Evolutionary conservation across 2,797 vertebrate genomes (phyloP).

Genomic region (Xenentodon cancila): DNA sequence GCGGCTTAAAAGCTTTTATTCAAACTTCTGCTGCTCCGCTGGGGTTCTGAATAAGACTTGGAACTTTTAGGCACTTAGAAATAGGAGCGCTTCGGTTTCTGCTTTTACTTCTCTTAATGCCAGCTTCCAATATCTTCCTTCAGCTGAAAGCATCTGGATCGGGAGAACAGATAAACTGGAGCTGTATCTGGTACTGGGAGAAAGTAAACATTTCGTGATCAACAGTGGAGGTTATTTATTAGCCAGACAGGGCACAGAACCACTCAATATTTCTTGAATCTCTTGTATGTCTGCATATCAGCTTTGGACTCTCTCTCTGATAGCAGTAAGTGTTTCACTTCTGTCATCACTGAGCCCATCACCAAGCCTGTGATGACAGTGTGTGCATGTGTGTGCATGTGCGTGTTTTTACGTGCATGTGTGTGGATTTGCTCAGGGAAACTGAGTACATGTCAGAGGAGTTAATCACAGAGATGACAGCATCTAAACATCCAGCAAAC

Average conservation of each 20-base stretch:
- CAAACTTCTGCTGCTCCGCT: no score
- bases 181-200: constrained; percentile 6
- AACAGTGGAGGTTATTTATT: not conserved
- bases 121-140: constrained; percentile 17
- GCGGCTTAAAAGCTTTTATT: no score
- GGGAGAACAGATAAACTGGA: constrained; percentile 25
- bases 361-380: constrained; percentile 6
- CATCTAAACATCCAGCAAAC: constrained; percentile 43
- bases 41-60: no score
- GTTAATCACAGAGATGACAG: constrained; percentile 43
- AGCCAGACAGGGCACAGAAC: constrained; percentile 14
- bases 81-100: no score
- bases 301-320: constrained; percentile 1
- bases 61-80: no score
- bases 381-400: constrained; percentile 15
- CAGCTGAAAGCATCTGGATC: constrained; percentile 9
- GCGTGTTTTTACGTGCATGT: not conserved
- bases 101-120: not conserved
- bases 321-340: constrained; percentile 22
- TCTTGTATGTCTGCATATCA: constrained; percentile 6
- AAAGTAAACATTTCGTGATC: not conserved
- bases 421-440: constrained; percentile 20
- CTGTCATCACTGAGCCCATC: constrained; percentile 19
- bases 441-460: constrained; percentile 38
- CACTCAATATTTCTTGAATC: constrained; percentile 9